These are phyloP conservation scores for Drosophila testacea DNA, from an alignment of 2,888 invertebrate genomes.

Conservation along the genomic window DNA sequence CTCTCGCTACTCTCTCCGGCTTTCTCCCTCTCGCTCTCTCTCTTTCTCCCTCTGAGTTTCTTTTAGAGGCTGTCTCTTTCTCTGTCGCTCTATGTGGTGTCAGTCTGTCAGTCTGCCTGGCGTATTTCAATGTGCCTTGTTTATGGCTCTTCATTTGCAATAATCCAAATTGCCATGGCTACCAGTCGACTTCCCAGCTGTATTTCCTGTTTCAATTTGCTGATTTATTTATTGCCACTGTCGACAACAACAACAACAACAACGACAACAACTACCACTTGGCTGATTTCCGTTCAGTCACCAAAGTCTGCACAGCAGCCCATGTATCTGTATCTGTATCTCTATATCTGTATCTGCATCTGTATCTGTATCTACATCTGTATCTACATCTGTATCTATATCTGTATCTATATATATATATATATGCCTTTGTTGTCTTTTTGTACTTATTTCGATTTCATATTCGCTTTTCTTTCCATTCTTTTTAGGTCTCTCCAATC, in stretches of 20 bases:
- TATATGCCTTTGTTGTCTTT: constrained; percentile 17
- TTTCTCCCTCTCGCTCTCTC: neutral
- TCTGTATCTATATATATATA: neutral
- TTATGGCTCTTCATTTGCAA: constrained; percentile 67
- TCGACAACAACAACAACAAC: constrained; percentile 28
- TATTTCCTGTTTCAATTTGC: constrained; percentile 74
- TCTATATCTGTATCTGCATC: constrained; percentile 15
- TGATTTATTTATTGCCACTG: constrained; percentile 74
- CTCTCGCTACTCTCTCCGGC: neutral
- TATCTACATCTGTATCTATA: neutral
- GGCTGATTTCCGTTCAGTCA: constrained; percentile 50
- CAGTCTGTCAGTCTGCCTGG: constrained; percentile 6
- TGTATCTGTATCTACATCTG: neutral
- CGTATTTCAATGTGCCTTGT: constrained; percentile 31
- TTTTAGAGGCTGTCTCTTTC: neutral
- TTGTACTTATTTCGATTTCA: neutral
- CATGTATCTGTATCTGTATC: constrained; percentile 14
- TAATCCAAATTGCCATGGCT: constrained; percentile 73
- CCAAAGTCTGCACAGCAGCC: constrained; percentile 26
- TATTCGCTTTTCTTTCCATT: neutral
- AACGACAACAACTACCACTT: constrained; percentile 35
- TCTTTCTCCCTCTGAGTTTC: neutral
- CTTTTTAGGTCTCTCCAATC: constrained; percentile 83
- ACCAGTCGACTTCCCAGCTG: constrained; percentile 66
- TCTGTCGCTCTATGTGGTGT: neutral